Base-by-base conservation (phyloP, 2,888 invertebrate genomes). In the Cyaniris semiargus region DNA sequence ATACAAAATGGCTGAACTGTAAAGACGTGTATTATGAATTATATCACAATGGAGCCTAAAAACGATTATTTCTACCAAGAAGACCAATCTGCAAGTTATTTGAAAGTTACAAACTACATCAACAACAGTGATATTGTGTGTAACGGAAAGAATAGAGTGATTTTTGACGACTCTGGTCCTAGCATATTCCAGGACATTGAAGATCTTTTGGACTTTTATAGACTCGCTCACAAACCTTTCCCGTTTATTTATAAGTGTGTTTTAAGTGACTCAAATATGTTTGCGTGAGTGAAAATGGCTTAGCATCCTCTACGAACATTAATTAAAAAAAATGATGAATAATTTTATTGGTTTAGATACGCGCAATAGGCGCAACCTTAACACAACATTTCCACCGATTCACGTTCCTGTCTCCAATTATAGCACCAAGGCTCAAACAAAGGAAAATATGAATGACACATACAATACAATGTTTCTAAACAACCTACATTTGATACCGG, bases 1-100 rank as follows among this genome's bases (percentile, higher is more conserved):
- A 85, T 83, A 85, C 93, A 93, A 94, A 92, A 94, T 94, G 93
- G 93, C 93, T 88, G 93, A 91, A 91, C 86, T 90, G 85, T 94
- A 90, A 90, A 90, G 90, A 93, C 92, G 93, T 92, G 88, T 90
- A 84, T 86, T 87, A 84, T 85, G 83, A 80, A 85, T 86, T 86
- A 87, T 84, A 85, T 85, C 86, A 94, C 85, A 91, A 94, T 94
- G 93, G 93, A 93, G 93, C 89, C 85, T 83, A 84, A 84, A 82
- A 90, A 87, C 86, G 86, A 86, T 84, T 80, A 84, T 80, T 84
- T 85, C 87, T 86, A 83, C 82, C 86, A 88, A 85, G 82, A 85
- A 85, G 87, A 84, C 86, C 87, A 89, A 84, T 86, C 84, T 82
- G 80, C 85, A 81, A 87, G 86, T 89, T 83, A 80, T 85, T 82